These are phyloP conservation scores for Nomada hirtipes DNA, from an alignment of 2,888 invertebrate species.

Conservation along the genomic window DNA sequence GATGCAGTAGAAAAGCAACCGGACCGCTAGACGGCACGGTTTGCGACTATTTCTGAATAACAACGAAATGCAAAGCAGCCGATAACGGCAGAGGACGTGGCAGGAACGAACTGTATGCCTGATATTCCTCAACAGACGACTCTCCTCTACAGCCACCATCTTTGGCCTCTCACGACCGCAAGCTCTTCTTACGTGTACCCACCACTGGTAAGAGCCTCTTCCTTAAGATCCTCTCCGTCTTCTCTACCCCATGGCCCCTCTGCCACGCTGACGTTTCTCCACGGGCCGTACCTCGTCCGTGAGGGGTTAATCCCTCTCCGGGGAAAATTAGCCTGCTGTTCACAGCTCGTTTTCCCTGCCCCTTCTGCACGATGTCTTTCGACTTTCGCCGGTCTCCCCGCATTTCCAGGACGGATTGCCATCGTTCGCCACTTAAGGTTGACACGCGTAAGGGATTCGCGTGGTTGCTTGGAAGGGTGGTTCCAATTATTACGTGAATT, in stretches of 20 bases:
- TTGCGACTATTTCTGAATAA: conserved; percentile 80
- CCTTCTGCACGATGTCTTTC: conserved; percentile 33
- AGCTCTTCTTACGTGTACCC: conserved; percentile 72
- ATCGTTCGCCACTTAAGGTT: neutral
- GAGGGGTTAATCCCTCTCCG: conserved; percentile 67
- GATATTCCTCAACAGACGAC: conserved; percentile 60
- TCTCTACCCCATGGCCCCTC: conserved; percentile 23
- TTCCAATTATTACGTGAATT: neutral
- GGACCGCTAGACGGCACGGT: conserved; percentile 61
- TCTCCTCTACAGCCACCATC: conserved; percentile 52
- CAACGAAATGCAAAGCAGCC: conserved; percentile 79
- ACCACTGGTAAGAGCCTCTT: conserved; percentile 67
- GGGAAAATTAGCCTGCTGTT: conserved; percentile 69
- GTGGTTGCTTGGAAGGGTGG: neutral
- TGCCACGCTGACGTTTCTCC: conserved; percentile 47
- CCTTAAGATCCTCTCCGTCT: conserved; percentile 60
- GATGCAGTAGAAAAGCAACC: conserved; percentile 56
- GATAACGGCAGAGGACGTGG: conserved; percentile 53
- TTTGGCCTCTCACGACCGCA: conserved; percentile 67
- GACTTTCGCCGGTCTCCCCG: conserved; percentile 19
- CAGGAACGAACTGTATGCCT: conserved; percentile 46
- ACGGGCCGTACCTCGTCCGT: conserved; percentile 39
- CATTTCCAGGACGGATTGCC: neutral
- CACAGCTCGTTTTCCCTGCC: conserved; percentile 58
- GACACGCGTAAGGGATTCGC: neutral